Conservation (phyloP, 2,888 invertebrate species). For the Arge pagana region DNA sequence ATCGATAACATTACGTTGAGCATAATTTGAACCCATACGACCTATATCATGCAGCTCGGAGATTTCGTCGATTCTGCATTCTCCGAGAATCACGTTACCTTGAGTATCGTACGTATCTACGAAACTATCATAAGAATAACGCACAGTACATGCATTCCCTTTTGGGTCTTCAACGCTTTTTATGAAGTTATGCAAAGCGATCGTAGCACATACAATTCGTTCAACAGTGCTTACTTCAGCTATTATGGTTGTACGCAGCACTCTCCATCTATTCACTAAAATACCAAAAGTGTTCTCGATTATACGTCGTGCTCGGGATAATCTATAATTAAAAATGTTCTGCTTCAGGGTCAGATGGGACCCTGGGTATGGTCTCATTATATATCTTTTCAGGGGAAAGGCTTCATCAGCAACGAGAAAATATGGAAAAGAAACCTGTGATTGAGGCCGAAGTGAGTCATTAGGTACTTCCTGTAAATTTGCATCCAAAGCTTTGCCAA, state of each 20-base stretch:
- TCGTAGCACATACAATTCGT: slow-evolving; percentile 11
- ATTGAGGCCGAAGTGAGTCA: slow-evolving; percentile 15
- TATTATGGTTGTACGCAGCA: slow-evolving; percentile 9
- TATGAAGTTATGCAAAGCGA: slow-evolving; percentile 21
- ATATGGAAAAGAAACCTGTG: slow-evolving; percentile 29
- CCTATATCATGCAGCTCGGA: slow-evolving; percentile 1
- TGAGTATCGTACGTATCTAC: slow-evolving; percentile 4
- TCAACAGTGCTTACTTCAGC: slow-evolving; percentile 12
- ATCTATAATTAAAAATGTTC: slow-evolving; percentile 34
- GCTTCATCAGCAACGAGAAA: slow-evolving; percentile 32
- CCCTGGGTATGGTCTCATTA: slow-evolving; percentile 38
- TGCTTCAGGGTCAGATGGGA: slow-evolving; percentile 31
- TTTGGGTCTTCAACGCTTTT: not conserved
- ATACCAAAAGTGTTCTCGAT: slow-evolving; percentile 16
- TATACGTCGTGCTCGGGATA: slow-evolving; percentile 29
- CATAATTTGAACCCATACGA: slow-evolving; percentile 5
- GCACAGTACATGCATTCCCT: not conserved
- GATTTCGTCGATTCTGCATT: slow-evolving; percentile 9
- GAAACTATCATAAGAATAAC: slow-evolving; percentile 11
- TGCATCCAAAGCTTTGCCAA: slow-evolving; percentile 9
- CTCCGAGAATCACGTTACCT: slow-evolving; percentile 13
- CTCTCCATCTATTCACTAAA: slow-evolving; percentile 14
- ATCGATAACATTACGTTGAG: not conserved
- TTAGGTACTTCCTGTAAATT: not conserved
- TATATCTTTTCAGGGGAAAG: slow-evolving; percentile 35